These are phyloP conservation scores for Epinephelus lanceolatus DNA, from an alignment of 2,113 vertebrate genomes.

Conservation along the genomic window DNA sequence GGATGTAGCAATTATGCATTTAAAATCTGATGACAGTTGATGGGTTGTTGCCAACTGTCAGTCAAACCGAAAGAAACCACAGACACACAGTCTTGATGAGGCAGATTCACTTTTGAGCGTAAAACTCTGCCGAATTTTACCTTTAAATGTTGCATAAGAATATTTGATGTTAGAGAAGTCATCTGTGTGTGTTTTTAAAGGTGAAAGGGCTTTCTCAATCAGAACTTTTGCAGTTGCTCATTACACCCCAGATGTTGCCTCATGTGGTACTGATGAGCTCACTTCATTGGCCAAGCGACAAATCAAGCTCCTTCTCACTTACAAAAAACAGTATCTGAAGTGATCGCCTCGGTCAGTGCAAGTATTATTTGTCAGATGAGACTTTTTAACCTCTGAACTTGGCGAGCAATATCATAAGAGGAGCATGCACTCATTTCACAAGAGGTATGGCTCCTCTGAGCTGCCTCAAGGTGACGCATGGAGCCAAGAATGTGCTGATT, in stretches of 20 bases:
- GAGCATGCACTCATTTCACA: conserved; percentile 56
- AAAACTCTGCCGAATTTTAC: background rate
- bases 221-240: conserved; percentile 52
- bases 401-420: conserved; percentile 34
- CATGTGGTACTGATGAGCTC: conserved; percentile 69
- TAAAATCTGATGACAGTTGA: background rate
- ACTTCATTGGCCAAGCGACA: conserved; percentile 67
- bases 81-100: background rate
- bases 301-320: conserved; percentile 53
- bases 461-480: conserved; percentile 70
- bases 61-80: background rate
- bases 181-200: background rate
- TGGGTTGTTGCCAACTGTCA: background rate
- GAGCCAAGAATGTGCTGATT: conserved; percentile 76
- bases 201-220: conserved; percentile 45
- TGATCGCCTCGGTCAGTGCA: conserved; percentile 42
- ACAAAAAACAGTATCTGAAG: conserved; percentile 45
- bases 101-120: background rate
- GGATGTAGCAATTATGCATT: background rate
- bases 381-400: conserved; percentile 71
- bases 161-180: background rate
- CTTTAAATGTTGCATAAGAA: background rate
- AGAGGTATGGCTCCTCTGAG: conserved; percentile 58
- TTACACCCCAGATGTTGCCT: conserved; percentile 70
- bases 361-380: conserved; percentile 65